phyloP scores from a whole-genome alignment of 2,888 invertebrate species.

The Blomia tropicalis region DNA sequence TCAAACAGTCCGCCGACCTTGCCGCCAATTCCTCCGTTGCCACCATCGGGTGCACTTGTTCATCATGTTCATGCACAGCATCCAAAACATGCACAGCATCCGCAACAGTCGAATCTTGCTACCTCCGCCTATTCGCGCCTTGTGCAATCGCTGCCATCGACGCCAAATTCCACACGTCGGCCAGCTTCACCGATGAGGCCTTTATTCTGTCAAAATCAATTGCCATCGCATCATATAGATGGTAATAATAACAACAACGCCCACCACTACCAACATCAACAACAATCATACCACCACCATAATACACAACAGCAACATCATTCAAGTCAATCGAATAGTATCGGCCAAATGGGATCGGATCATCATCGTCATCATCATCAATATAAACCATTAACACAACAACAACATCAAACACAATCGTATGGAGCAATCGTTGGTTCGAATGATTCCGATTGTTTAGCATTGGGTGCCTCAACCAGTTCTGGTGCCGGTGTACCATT shows the following conservation, averaged over 20 bases:
- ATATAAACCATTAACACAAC: neutral
- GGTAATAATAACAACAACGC: too few species aligned
- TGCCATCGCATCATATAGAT: neutral
- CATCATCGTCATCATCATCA: neutral
- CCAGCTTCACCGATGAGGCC: conserved; percentile 16
- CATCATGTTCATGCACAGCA: neutral
- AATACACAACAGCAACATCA: neutral
- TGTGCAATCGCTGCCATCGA: conserved; percentile 25
- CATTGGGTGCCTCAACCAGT: conserved; percentile 2
- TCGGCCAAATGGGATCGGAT: neutral
- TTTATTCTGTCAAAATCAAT: neutral
- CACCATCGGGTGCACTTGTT: neutral
- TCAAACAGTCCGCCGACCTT: neutral
- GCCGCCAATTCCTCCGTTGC: neutral
- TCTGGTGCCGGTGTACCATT: conserved; percentile 1
- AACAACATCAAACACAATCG: neutral
- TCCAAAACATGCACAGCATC: neutral
- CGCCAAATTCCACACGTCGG: conserved; percentile 22
- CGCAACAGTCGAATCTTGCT: neutral
- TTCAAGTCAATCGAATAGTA: neutral
- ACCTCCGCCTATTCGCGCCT: conserved; percentile 16
- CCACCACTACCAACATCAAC: too few species aligned
- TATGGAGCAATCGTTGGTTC: neutral
- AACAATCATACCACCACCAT: neutral
- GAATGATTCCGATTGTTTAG: neutral